These are phyloP conservation scores for Dascillus cervinus DNA, from an alignment of 2,888 invertebrate species.

Conservation along the genomic window DNA sequence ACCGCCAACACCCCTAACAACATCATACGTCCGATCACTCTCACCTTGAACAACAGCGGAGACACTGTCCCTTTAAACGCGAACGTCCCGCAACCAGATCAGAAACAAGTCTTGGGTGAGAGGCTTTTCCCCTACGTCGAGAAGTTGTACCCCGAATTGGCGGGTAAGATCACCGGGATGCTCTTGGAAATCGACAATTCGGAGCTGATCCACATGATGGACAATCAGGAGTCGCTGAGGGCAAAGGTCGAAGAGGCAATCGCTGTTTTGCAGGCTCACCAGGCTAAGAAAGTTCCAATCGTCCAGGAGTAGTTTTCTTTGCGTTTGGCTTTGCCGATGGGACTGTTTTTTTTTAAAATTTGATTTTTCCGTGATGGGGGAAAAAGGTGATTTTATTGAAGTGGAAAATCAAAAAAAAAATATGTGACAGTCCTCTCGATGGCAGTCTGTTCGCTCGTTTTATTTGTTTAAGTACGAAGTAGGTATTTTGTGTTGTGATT, in stretches of 20 bases:
- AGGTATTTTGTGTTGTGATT: too few relatives aligned
- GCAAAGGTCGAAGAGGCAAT: conserved; percentile 97
- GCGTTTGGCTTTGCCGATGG: not conserved
- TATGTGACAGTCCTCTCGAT: too few relatives aligned
- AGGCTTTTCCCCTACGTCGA: conserved; percentile 93
- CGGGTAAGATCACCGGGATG: conserved; percentile 92
- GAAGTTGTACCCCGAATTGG: conserved; percentile 84
- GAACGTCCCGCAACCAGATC: conserved; percentile 85
- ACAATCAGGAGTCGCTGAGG: conserved; percentile 88
- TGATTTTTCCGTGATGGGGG: too few relatives aligned
- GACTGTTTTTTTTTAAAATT: too few relatives aligned
- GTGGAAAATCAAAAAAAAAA: too few relatives aligned
- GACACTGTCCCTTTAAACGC: conserved; percentile 79
- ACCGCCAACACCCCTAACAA: conserved; percentile 62
- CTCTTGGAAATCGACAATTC: conserved; percentile 97
- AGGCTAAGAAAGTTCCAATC: conserved; percentile 47
- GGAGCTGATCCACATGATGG: conserved; percentile 93
- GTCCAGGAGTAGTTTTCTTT: conserved; percentile 20
- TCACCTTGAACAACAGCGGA: conserved; percentile 32
- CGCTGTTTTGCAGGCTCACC: conserved; percentile 94
- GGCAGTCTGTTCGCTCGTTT: too few relatives aligned
- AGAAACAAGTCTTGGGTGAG: conserved; percentile 98
- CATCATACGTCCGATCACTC: conserved; percentile 29
- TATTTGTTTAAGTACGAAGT: too few relatives aligned
- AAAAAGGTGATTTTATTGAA: too few relatives aligned